These are phyloP conservation scores for Suricata suricatta DNA, from an alignment of 2,113 vertebrate genomes.

Conservation along the genomic window DNA sequence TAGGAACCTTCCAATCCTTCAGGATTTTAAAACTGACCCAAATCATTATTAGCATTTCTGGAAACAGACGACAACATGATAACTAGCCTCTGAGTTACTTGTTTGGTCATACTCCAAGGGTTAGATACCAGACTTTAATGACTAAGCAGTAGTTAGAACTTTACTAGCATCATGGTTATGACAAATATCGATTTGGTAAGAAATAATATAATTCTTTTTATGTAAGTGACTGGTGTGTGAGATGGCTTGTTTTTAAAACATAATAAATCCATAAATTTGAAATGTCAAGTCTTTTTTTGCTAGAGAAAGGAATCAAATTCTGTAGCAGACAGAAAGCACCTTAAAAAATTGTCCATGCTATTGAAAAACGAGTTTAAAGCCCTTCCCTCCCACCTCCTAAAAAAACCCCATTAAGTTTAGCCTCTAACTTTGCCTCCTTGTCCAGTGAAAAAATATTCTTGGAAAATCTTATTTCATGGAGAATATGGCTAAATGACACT, in stretches of 20 bases:
- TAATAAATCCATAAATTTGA: not conserved
- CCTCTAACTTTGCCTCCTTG: not conserved
- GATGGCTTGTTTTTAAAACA: not conserved
- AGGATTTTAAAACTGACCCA: not conserved
- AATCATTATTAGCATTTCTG: not conserved
- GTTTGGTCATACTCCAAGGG: not conserved
- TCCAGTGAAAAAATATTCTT: not conserved
- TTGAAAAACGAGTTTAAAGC: not conserved
- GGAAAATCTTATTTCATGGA: not conserved
- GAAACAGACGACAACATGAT: not conserved
- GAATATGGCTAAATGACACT: not conserved
- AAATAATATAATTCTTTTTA: not conserved
- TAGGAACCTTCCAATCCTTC: not conserved
- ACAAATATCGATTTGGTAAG: not conserved
- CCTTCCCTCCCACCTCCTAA: accelerated
- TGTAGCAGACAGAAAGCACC: not conserved
- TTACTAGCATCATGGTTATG: not conserved
- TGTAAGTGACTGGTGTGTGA: not conserved
- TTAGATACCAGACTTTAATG: not conserved
- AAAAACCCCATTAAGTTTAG: not conserved
- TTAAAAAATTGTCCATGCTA: not conserved
- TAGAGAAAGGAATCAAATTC: not conserved
- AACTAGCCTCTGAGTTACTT: not conserved
- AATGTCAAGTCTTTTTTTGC: not conserved
- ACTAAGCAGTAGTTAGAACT: not conserved